Base-by-base conservation (phyloP, 2,888 invertebrate genomes). In the Laspeyria flexula region DNA sequence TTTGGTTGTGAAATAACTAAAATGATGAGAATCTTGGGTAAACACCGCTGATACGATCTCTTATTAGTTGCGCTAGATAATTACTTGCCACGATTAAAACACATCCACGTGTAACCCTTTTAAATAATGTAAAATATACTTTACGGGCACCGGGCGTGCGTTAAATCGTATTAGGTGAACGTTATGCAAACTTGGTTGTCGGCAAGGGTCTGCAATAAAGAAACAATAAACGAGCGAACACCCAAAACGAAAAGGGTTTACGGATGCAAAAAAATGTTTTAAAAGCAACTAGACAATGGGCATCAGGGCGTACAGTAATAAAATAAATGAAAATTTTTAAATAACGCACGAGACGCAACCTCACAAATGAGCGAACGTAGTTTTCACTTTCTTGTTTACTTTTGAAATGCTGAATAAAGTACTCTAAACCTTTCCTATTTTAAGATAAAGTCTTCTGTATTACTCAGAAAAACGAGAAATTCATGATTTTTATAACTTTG, bases 181-280 rank as follows among this genome's bases (percentile, higher is more conserved):
- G 77, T 85, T 85, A 85, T 80, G 81, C 84, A 86, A 87, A 83
- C 80, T 76, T 76, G 71, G 71, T 72, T 78, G 83, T 77, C 76
- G 81, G 82, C 79, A 72, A 81, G 78, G 76, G 77, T 73, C 75
- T 66, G 73, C 73, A 82, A 86, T 82, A 85, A 83, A 85, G 77
- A 77, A 82, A 82, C 80, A 84, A 85, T 85, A 83, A 83, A 79
- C 72, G 75, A 74, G 70, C 72, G 83, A 81, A 85, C 80, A 81
- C 77, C 86, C 84, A 81, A 71, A 77, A 73, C 74, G 77, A 79
- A 83, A 87, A 84, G 81, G 85, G 80, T 84, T 80, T 75, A 74
- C 68, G 70, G 71, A 60, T 66, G 67, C 65, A 76, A 85, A 80
- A 83, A 81, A 77, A 76, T 68, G 74, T 83, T 79, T 71, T 77